These are phyloP conservation scores for Branchipolynoe longqiensis DNA, from an alignment of 2,888 invertebrate species.

Conservation along the genomic window DNA sequence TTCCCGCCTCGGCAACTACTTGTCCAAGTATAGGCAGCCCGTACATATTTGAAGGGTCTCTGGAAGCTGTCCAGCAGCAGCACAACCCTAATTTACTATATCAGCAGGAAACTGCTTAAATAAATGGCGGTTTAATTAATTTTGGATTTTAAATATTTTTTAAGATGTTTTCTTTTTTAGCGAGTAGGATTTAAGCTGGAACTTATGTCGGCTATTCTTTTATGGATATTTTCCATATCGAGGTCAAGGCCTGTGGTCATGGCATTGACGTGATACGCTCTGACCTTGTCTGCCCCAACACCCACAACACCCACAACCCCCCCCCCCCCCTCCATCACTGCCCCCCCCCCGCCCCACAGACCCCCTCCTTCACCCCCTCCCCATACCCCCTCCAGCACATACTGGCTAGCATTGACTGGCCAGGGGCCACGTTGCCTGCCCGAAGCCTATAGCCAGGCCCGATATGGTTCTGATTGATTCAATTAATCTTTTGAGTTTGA, in stretches of 20 bases:
- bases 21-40: no score
- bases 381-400: neutral
- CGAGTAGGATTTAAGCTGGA: no score
- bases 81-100: no score
- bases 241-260: neutral
- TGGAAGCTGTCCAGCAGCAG: no score
- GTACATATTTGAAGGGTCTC: no score
- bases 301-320: neutral
- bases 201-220: neutral
- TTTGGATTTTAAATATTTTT: no score
- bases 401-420: neutral
- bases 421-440: neutral
- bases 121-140: no score
- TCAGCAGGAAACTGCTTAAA: no score
- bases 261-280: neutral
- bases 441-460: neutral
- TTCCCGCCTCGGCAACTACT: no score
- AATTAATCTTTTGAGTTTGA: conserved; percentile 58
- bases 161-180: no score
- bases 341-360: neutral
- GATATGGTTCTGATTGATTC: conserved; percentile 56
- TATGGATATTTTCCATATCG: neutral
- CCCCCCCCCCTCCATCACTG: no score
- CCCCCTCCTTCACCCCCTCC: neutral
- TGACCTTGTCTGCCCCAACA: neutral